Conservation (phyloP, 2,113 vertebrate genomes). For the Chamaea fasciata region DNA sequence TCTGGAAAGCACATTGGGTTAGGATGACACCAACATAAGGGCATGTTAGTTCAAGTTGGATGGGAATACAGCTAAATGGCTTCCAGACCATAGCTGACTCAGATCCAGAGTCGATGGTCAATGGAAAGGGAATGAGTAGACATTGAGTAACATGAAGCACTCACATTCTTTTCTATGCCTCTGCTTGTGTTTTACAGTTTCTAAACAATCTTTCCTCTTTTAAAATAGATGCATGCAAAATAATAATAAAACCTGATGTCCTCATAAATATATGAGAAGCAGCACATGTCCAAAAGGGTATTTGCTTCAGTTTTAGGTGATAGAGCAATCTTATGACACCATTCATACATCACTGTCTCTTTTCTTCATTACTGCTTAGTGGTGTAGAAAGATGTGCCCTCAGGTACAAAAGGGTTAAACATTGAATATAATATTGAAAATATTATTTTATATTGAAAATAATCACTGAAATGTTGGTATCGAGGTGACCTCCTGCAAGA, state of each 20-base stretch:
- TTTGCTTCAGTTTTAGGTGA: background rate
- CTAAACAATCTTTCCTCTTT: background rate
- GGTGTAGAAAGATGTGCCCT: background rate
- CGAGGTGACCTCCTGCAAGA: background rate
- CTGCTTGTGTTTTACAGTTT: background rate
- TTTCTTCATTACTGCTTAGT: background rate
- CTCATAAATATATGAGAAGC: background rate
- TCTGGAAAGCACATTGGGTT: background rate
- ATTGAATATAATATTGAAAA: background rate
- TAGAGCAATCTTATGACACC: background rate
- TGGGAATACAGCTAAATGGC: background rate
- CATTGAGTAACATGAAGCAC: background rate
- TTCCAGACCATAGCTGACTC: background rate
- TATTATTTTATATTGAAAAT: background rate
- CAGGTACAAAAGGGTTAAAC: background rate
- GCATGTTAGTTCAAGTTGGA: background rate
- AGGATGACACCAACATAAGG: background rate
- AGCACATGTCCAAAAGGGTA: background rate
- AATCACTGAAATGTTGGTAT: background rate
- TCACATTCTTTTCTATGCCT: background rate
- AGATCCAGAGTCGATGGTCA: fast-evolving
- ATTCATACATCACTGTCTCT: background rate
- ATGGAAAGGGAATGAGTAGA: background rate
- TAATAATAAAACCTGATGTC: background rate
- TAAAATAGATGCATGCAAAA: background rate